Conservation (phyloP, 2,888 invertebrate species). For the Thecocarcelia acutangulata region DNA sequence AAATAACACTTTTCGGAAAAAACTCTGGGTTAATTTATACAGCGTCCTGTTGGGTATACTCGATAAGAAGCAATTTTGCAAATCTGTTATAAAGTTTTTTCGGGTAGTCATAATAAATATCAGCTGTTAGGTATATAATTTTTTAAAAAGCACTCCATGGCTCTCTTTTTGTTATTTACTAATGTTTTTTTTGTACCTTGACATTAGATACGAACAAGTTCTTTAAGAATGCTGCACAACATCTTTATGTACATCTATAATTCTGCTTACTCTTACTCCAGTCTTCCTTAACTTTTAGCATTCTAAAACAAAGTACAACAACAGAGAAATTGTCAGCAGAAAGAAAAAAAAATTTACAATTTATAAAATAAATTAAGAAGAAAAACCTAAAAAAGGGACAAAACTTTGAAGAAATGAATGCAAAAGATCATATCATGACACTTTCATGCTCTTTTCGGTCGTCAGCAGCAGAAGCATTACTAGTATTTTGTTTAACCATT, state of each 20-base stretch:
- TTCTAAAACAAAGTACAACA: not conserved
- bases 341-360: too few species aligned
- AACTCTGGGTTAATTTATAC: too few species aligned
- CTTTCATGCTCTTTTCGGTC: slow-evolving; percentile 21
- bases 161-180: too few species aligned
- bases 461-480: slow-evolving; percentile 8
- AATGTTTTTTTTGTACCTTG: too few species aligned
- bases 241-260: not conserved
- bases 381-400: not conserved
- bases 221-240: not conserved
- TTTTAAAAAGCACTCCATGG: too few species aligned
- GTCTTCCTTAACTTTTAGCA: not conserved
- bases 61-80: too few species aligned
- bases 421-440: slow-evolving; percentile 53
- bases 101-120: too few species aligned
- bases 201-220: not conserved
- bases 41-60: too few species aligned
- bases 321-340: not conserved
- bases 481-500: slow-evolving; percentile 13
- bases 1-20: too few species aligned
- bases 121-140: too few species aligned
- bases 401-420: slow-evolving; percentile 13
- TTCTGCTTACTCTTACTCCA: not conserved
- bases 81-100: too few species aligned
- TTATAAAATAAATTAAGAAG: not conserved